Conservation (phyloP, 2,797 vertebrate genomes). For the Hyperoplus lanceolatus region DNA sequence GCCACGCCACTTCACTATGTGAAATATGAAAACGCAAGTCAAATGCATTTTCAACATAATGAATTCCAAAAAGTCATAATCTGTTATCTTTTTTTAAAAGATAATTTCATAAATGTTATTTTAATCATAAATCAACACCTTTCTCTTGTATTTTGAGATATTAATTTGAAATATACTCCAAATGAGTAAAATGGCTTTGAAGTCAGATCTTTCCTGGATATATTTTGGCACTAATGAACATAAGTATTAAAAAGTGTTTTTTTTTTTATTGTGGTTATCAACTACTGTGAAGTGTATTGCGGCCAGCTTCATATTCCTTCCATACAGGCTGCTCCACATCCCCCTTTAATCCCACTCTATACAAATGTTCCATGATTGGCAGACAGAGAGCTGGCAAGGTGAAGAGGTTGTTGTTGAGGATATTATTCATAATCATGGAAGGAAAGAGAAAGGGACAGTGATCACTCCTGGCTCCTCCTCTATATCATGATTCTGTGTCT, state of each 20-base stretch:
- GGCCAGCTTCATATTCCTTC: slow-evolving; percentile 1
- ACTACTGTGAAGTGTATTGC: not conserved
- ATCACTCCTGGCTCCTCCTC: slow-evolving; percentile 37
- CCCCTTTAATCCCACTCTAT: not conserved
- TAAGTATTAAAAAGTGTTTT: not conserved
- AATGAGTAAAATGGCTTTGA: not conserved
- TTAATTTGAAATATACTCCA: not conserved
- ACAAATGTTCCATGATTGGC: not conserved
- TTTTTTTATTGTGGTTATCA: too few species aligned
- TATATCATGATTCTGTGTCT: slow-evolving; percentile 15
- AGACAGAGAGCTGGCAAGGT: slow-evolving; percentile 21
- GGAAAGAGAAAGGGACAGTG: slow-evolving; percentile 68
- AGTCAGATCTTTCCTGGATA: not conserved
- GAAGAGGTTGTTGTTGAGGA: slow-evolving; percentile 31
- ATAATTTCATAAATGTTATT: not conserved
- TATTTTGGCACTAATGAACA: not conserved
- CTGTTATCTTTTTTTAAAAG: too few species aligned
- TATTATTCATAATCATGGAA: slow-evolving; percentile 7
- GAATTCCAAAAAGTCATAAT: not conserved
- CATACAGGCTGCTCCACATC: not conserved
- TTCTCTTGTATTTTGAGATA: not conserved
- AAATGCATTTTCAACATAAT: not conserved
- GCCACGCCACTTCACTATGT: not conserved
- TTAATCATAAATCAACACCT: not conserved
- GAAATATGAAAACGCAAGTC: not conserved